A percentile compares a stretch with the other conserved stretches of the same genome.
phyloP scores from a whole-genome alignment of 1,140 invertebrate species.

The Camponotus pennsylvanicus region DNA sequence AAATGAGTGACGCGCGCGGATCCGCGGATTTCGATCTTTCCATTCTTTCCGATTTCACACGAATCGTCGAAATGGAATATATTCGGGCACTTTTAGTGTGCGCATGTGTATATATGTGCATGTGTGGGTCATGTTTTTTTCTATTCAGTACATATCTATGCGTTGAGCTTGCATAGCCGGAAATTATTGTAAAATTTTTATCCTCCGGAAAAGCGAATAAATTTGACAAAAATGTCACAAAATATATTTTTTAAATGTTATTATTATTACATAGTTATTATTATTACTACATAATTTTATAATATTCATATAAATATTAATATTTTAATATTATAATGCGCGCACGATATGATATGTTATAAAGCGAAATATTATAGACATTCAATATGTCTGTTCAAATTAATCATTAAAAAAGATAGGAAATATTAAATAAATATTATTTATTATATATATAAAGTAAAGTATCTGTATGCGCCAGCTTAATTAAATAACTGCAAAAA shows the following conservation, averaged over 20 bases:
- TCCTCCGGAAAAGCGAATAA: not conserved
- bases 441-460: not conserved
- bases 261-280: too few species aligned
- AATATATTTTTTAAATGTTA: not conserved
- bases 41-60: conserved; percentile 38
- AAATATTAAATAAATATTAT: not conserved
- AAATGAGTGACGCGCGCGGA: conserved; percentile 37
- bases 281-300: not conserved
- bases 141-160: conserved; percentile 13
- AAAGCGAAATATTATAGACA: too few species aligned
- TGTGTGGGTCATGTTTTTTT: conserved; percentile 19
- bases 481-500: not conserved
- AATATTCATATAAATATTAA: not conserved
- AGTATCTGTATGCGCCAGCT: not conserved
- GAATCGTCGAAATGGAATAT: conserved; percentile 38
- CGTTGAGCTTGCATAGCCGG: conserved; percentile 11
- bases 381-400: not conserved
- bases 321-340: too few species aligned
- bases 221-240: too few species aligned
- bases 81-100: conserved; percentile 28
- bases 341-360: too few species aligned
- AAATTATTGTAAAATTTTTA: conserved; percentile 42
- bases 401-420: not conserved
- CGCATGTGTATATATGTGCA: too few species aligned
- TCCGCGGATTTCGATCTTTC: conserved; percentile 28